These are phyloP conservation scores for Siniperca knerii DNA, from an alignment of 2,113 vertebrate species.

Conservation along the genomic window DNA sequence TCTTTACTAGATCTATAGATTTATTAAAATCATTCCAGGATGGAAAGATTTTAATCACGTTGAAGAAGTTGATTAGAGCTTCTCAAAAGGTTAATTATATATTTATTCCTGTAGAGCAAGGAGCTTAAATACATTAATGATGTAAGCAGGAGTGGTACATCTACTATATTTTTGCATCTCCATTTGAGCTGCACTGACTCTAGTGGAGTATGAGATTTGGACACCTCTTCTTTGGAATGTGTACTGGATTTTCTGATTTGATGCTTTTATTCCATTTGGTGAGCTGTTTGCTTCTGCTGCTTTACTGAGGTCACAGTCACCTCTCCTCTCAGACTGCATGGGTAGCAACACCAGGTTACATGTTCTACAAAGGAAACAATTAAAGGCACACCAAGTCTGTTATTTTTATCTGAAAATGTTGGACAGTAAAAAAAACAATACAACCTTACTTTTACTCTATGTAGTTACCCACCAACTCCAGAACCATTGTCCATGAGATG, in stretches of 20 bases:
- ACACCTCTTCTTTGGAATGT: neutral
- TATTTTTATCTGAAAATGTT: neutral
- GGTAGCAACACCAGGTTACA: neutral
- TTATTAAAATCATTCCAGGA: neutral
- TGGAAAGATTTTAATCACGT: constrained; percentile 49
- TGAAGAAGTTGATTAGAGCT: constrained; percentile 57
- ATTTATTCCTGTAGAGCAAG: constrained; percentile 54
- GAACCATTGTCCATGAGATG: neutral
- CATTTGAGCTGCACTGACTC: constrained; percentile 3
- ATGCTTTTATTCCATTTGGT: neutral
- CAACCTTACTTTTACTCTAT: neutral
- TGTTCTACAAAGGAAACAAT: neutral
- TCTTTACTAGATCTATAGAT: constrained; percentile 44
- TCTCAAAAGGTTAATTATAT: constrained; percentile 67
- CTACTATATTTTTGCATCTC: constrained; percentile 3
- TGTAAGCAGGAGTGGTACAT: constrained; percentile 23
- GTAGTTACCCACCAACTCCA: neutral
- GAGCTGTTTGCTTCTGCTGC: neutral
- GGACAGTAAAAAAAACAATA: neutral
- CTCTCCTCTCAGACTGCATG: neutral
- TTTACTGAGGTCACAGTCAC: neutral
- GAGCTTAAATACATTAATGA: constrained; percentile 43
- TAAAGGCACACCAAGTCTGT: neutral
- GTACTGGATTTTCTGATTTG: neutral
- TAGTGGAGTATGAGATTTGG: neutral